These are phyloP conservation scores for Drosophila pseudotakahashii DNA, from an alignment of 2,888 invertebrate species.

Conservation along the genomic window DNA sequence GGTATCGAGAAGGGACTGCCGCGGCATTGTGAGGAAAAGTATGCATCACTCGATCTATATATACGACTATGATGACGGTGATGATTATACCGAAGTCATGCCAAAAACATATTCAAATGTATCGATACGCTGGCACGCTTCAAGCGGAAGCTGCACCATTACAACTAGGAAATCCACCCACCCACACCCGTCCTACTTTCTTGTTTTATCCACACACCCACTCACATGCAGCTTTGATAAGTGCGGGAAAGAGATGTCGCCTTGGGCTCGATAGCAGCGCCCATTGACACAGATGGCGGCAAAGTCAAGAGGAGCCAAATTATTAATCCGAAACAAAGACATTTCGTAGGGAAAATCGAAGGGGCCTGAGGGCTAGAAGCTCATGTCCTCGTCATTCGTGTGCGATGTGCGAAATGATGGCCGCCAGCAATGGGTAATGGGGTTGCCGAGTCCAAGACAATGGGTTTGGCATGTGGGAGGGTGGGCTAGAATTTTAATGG, in stretches of 20 bases:
- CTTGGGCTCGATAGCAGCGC: conserved; percentile 65
- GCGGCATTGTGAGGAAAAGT: conserved; percentile 24
- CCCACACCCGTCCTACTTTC: conserved; percentile 20
- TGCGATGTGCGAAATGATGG: conserved; percentile 54
- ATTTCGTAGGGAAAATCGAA: conserved; percentile 19
- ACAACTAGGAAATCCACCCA: conserved; percentile 11
- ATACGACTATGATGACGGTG: conserved; percentile 19
- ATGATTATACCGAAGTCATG: conserved; percentile 5
- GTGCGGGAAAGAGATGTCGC: conserved; percentile 51
- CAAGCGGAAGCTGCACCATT: conserved; percentile 39
- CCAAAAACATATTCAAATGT: conserved; percentile 22
- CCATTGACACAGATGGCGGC: conserved; percentile 62
- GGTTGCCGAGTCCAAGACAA: conserved; percentile 39
- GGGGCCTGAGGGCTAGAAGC: background rate
- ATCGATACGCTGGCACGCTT: conserved; percentile 27
- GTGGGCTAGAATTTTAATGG: conserved; percentile 1
- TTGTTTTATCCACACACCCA: conserved; percentile 15
- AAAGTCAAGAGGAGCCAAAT: conserved; percentile 74
- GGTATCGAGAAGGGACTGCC: background rate
- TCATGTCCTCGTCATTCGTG: conserved; percentile 1
- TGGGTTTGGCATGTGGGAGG: conserved; percentile 6
- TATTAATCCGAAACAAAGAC: conserved; percentile 65
- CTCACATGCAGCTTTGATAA: conserved; percentile 40
- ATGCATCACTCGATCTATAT: conserved; percentile 43
- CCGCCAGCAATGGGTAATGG: conserved; percentile 60